Evolutionary conservation across 2,797 vertebrate species (phyloP).

Genomic region (Typhlichthys eigenmanni): DNA sequence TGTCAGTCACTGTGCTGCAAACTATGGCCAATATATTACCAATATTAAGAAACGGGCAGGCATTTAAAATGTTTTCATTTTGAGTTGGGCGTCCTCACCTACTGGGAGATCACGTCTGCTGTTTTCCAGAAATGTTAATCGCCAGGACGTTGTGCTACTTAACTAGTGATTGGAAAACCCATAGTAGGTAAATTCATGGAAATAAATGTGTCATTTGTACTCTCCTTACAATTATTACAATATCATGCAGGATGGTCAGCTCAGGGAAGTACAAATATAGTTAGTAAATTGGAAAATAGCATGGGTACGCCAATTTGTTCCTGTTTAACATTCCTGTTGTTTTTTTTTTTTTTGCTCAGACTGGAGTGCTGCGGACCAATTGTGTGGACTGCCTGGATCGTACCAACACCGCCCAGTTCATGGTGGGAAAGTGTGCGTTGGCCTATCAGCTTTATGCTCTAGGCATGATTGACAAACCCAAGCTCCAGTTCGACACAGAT

Average conservation of each 20-base stretch:
- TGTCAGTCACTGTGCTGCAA: neutral
- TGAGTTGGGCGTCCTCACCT: neutral
- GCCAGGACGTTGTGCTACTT: neutral
- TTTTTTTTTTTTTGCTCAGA: slow-evolving; percentile 73
- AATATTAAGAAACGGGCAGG: too few species aligned
- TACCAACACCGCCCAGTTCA: slow-evolving; percentile 96
- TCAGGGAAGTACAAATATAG: neutral
- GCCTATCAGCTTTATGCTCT: slow-evolving; percentile 95
- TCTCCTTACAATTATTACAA: neutral
- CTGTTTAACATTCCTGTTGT: neutral
- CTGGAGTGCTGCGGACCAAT: slow-evolving; percentile 93
- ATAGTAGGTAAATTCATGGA: neutral
- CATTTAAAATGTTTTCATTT: neutral
- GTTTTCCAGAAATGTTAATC: neutral
- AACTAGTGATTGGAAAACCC: neutral
- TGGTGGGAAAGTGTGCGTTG: slow-evolving; percentile 98
- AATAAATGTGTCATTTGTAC: neutral
- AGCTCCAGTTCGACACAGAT: slow-evolving; percentile 95
- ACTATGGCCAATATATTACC: neutral
- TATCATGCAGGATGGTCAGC: neutral
- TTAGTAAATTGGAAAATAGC: neutral
- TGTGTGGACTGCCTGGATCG: slow-evolving; percentile 97
- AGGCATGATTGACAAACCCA: slow-evolving; percentile 94
- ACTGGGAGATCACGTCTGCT: neutral
- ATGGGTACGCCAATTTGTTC: too few species aligned